Conservation (phyloP, 64 coral and sea anemone genomes). For the Hydrozoanthus tunicans region DNA sequence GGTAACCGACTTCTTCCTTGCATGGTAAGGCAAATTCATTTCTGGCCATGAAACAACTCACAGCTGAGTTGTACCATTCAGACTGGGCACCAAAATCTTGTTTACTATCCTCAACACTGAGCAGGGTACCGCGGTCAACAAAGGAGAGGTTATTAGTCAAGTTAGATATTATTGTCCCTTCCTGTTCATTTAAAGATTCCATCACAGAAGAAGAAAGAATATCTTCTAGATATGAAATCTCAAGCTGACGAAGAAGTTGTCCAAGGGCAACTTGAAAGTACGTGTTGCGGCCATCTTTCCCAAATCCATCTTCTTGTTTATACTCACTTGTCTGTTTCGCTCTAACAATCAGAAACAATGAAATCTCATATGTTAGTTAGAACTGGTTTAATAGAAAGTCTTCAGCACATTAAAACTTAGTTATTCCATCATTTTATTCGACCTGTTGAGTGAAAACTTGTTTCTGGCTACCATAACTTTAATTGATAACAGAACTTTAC, state of each 20-base stretch:
- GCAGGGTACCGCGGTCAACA: not conserved
- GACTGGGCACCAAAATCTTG: not conserved
- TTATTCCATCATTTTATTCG: too few species aligned
- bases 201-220: slow-evolving; percentile 56
- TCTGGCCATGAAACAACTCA: slow-evolving; percentile 68
- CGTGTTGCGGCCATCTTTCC: slow-evolving; percentile 2
- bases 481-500: too few species aligned
- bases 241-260: slow-evolving; percentile 68
- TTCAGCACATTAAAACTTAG: too few species aligned
- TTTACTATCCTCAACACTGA: too few species aligned
- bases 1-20: slow-evolving; percentile 39
- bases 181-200: slow-evolving; percentile 27
- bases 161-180: slow-evolving; percentile 13
- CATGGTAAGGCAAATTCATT: slow-evolving; percentile 62
- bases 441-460: too few species aligned
- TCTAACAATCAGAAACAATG: slow-evolving; percentile 2
- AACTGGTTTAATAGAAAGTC: too few species aligned
- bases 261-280: slow-evolving; percentile 74
- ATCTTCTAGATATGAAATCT: slow-evolving; percentile 76
- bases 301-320: not conserved
- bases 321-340: slow-evolving; percentile 5
- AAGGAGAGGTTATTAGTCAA: not conserved
- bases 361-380: too few species aligned
- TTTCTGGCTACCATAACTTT: too few species aligned
- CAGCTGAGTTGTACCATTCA: slow-evolving; percentile 56